phyloP scores from a whole-genome alignment of 2,888 invertebrate genomes.

The Fragum whitleyi region DNA sequence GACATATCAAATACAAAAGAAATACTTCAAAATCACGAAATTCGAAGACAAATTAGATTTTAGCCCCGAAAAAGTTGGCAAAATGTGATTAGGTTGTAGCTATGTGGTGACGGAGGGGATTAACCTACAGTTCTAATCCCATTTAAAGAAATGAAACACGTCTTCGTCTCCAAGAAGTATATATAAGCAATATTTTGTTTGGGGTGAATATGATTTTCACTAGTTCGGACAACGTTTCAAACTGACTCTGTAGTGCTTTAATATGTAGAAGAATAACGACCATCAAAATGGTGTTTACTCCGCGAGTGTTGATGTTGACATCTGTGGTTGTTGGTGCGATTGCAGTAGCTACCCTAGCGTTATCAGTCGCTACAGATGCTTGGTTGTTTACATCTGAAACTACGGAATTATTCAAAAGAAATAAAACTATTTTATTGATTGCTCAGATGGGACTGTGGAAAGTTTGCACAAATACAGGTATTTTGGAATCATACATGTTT shows the following conservation, averaged over 20 bases:
- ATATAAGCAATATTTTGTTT: no score
- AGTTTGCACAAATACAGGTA: conserved; percentile 71
- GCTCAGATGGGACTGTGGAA: conserved; percentile 80
- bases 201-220: no score
- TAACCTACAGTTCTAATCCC: no score
- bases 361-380: conserved; percentile 82
- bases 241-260: no score
- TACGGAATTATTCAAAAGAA: conserved; percentile 54
- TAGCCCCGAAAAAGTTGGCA: background rate
- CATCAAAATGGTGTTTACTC: conserved; percentile 50
- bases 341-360: conserved; percentile 77
- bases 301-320: conserved; percentile 71
- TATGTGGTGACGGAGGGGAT: no score
- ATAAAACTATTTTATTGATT: conserved; percentile 51
- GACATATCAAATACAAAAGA: no score
- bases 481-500: background rate
- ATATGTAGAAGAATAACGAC: no score
- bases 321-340: conserved; percentile 79
- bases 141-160: no score
- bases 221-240: no score
- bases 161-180: no score
- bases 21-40: no score
- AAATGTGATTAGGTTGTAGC: background rate
- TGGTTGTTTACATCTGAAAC: conserved; percentile 80
- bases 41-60: background rate